Conservation (phyloP, 2,888 invertebrate genomes). For the Aphidius colemani region DNA sequence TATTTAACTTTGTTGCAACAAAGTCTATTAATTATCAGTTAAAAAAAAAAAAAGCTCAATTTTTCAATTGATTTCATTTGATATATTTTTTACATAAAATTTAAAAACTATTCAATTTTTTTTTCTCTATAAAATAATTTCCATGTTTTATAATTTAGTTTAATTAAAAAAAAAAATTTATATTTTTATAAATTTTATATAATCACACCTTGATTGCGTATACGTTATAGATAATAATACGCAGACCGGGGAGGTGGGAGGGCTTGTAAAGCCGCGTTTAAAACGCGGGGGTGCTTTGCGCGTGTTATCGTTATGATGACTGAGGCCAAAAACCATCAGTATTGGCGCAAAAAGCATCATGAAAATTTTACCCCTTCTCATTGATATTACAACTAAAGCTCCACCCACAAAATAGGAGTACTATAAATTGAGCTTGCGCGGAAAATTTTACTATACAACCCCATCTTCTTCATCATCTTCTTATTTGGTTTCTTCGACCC, state of each 20-base stretch:
- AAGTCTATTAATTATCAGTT: too few species aligned
- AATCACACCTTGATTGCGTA: slow-evolving; percentile 25
- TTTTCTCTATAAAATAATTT: background rate
- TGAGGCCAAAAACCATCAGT: slow-evolving; percentile 40
- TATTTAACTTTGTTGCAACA: too few species aligned
- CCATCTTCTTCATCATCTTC: background rate
- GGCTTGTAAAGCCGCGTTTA: slow-evolving; percentile 39
- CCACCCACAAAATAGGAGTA: slow-evolving; percentile 47
- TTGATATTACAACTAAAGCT: slow-evolving; percentile 42
- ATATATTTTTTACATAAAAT: too few species aligned
- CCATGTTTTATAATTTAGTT: background rate
- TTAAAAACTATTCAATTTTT: too few species aligned
- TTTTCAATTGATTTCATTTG: too few species aligned
- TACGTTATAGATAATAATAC: slow-evolving; percentile 2
- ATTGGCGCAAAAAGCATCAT: slow-evolving; percentile 41
- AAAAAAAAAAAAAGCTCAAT: too few species aligned
- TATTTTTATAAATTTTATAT: background rate
- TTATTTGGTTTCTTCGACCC: background rate
- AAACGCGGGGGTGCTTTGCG: slow-evolving; percentile 50
- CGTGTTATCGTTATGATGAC: slow-evolving; percentile 55
- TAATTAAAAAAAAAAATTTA: slow-evolving; percentile 5
- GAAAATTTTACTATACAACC: slow-evolving; percentile 14
- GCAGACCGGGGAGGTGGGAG: slow-evolving; percentile 30
- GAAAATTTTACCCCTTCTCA: slow-evolving; percentile 28
- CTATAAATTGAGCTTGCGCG: slow-evolving; percentile 27